A percentile compares a stretch with the other conserved stretches of the same genome.
Evolutionary conservation across 2,797 vertebrate genomes (phyloP).

Genomic region (Sorex maritimensis): DNA sequence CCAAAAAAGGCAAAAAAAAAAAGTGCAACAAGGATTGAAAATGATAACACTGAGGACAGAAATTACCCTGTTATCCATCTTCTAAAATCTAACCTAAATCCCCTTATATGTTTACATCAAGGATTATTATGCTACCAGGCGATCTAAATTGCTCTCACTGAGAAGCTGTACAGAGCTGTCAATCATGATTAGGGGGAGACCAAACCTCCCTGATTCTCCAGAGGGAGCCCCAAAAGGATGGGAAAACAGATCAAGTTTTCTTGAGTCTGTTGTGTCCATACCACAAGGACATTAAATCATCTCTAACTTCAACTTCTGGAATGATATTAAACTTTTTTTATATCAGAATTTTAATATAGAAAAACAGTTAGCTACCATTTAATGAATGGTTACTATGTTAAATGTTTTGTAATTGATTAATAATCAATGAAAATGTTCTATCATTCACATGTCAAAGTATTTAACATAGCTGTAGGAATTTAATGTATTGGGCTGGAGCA

Average conservation of each 20-base stretch:
- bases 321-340: not conserved
- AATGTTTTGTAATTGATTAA: conserved; percentile 4
- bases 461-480: conserved; percentile 46
- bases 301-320: conserved; percentile 1
- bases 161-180: not conserved
- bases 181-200: not conserved
- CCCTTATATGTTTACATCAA: not conserved
- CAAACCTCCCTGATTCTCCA: not conserved
- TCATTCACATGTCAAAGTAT: not conserved
- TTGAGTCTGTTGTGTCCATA: not conserved
- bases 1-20: no score
- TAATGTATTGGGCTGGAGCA: not conserved
- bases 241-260: not conserved
- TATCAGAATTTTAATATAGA: not conserved
- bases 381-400: not conserved
- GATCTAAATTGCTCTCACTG: not conserved
- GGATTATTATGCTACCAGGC: not conserved
- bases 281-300: not conserved
- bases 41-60: not conserved
- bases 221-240: not conserved
- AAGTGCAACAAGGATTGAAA: not conserved
- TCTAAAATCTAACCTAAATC: not conserved
- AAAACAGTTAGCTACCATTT: not conserved
- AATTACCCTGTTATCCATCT: not conserved
- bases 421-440: not conserved